Conservation (phyloP, 2,797 vertebrate species). For the Hypotaenidia philippensis region DNA sequence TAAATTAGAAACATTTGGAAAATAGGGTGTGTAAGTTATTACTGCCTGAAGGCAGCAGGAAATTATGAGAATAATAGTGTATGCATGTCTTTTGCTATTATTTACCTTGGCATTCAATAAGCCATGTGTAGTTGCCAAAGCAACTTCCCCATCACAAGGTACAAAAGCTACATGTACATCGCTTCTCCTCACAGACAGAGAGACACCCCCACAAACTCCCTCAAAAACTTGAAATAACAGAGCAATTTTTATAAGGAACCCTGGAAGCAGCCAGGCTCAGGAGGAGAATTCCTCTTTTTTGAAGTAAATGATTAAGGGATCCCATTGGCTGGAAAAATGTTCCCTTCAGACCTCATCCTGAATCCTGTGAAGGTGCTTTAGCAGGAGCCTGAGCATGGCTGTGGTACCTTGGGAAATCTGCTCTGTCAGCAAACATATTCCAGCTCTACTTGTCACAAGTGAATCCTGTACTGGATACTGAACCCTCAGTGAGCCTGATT, state of each 20-base stretch:
- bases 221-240: neutral
- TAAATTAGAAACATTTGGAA: constrained; percentile 76
- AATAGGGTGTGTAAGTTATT: constrained; percentile 74
- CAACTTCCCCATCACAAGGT: constrained; percentile 12
- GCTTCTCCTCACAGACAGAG: neutral
- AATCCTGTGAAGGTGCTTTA: neutral
- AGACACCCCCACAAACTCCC: neutral
- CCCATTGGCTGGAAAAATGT: neutral
- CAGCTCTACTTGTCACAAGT: neutral
- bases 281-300: neutral
- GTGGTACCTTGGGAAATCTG: neutral
- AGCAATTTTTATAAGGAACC: neutral
- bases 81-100: constrained; percentile 51
- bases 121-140: constrained; percentile 35
- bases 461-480: neutral
- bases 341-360: neutral
- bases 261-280: neutral
- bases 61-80: constrained; percentile 65
- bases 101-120: constrained; percentile 72
- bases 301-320: neutral
- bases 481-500: neutral
- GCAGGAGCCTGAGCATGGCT: neutral
- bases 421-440: neutral
- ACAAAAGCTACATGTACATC: neutral
- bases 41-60: constrained; percentile 68